Conservation (phyloP, 2,113 vertebrate species). For the Atherinomorus stipes region DNA sequence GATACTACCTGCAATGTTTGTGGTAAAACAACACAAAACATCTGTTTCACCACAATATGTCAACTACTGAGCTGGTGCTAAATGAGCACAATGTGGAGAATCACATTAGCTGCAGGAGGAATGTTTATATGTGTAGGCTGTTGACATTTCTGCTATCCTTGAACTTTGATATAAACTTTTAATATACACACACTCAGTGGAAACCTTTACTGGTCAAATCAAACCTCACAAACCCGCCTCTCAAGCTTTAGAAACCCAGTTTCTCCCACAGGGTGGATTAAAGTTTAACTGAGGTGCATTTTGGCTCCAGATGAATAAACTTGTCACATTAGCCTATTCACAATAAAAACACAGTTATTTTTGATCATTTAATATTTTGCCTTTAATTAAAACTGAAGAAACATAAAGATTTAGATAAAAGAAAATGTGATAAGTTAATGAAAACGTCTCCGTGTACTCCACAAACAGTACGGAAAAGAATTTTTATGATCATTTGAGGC, state of each 20-base stretch:
- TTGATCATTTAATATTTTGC: too few species aligned
- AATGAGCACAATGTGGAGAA: not conserved
- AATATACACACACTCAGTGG: slow-evolving; percentile 30
- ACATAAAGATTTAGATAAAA: too few species aligned
- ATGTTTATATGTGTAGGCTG: not conserved
- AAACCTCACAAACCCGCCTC: slow-evolving; percentile 26
- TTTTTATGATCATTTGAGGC: not conserved
- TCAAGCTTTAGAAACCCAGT: slow-evolving; percentile 24
- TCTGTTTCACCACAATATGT: too few species aligned
- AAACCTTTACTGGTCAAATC: not conserved
- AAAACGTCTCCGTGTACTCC: too few species aligned
- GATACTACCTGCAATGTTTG: not conserved
- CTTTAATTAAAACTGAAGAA: too few species aligned
- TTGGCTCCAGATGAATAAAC: not conserved
- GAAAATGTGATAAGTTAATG: too few species aligned
- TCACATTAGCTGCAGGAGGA: not conserved
- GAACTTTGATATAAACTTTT: slow-evolving; percentile 17
- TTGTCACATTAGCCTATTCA: not conserved
- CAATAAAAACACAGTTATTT: not conserved
- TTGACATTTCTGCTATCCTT: not conserved
- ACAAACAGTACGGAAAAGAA: too few species aligned
- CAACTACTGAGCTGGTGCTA: not conserved
- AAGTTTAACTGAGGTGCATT: slow-evolving; percentile 1
- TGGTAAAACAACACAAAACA: slow-evolving; percentile 14
- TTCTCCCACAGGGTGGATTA: slow-evolving; percentile 10